A percentile compares a stretch with the other conserved stretches of the same genome.
Conservation (phyloP, 2,888 invertebrate species). For the Hartigia nigra region DNA sequence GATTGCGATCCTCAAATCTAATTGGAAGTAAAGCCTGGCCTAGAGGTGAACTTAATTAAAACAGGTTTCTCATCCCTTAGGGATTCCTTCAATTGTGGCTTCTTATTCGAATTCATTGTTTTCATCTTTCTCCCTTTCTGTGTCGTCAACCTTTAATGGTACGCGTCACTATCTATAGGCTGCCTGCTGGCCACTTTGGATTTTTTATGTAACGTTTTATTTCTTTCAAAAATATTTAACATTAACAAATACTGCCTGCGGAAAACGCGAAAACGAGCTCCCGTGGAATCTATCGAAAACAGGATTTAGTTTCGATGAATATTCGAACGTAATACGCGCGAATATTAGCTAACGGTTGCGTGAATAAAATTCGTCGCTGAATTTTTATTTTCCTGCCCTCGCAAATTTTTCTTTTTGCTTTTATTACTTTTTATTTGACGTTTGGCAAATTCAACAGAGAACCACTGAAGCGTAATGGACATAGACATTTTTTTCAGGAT, state of each 20-base stretch:
- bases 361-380: background rate
- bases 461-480: background rate
- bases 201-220: background rate
- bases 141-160: background rate
- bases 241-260: background rate
- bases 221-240: background rate
- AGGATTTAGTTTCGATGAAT: background rate
- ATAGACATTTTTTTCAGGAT: too few relatives aligned
- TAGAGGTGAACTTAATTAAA: constrained; percentile 1
- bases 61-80: background rate
- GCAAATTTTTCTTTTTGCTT: background rate
- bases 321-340: background rate
- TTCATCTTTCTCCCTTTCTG: background rate
- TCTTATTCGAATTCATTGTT: background rate
- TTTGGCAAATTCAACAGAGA: background rate
- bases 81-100: background rate
- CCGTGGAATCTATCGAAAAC: background rate
- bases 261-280: background rate
- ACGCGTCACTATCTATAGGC: background rate
- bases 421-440: background rate
- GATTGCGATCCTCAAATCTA: constrained; percentile 20
- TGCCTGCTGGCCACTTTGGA: background rate
- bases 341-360: background rate
- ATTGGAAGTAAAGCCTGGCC: constrained; percentile 18
- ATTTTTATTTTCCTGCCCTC: background rate